These are phyloP conservation scores for Caenorhabditis auriculariae DNA, from an alignment of 2,888 invertebrate species.

Conservation along the genomic window DNA sequence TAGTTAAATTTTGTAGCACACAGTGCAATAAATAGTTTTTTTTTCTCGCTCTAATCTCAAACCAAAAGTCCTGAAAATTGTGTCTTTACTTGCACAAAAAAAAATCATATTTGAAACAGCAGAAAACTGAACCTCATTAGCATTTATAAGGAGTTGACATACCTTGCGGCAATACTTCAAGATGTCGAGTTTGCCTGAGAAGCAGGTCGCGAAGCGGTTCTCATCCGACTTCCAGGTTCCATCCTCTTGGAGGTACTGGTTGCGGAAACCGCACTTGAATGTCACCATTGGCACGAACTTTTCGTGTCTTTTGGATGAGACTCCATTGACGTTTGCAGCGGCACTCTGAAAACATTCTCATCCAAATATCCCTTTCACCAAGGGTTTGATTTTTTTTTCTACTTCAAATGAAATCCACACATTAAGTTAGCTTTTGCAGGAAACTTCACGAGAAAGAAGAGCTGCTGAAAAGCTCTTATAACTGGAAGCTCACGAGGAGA, in stretches of 20 bases:
- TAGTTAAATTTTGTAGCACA: too few species aligned
- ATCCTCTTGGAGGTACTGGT: slow-evolving; percentile 55
- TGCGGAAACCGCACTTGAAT: slow-evolving; percentile 62
- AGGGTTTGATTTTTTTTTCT: neutral
- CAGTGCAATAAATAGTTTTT: too few species aligned
- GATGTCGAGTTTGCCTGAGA: slow-evolving; percentile 62
- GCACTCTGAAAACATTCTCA: slow-evolving; percentile 16
- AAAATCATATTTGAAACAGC: too few species aligned
- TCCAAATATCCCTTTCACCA: neutral
- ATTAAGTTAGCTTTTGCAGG: too few species aligned
- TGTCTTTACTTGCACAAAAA: neutral
- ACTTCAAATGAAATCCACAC: too few species aligned
- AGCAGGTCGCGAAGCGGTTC: slow-evolving; percentile 57
- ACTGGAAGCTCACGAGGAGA: too few species aligned
- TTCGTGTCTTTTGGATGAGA: slow-evolving; percentile 46
- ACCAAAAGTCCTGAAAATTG: neutral
- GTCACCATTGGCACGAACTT: slow-evolving; percentile 62
- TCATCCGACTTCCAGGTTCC: slow-evolving; percentile 60
- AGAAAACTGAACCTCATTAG: too few species aligned
- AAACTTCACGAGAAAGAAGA: too few species aligned
- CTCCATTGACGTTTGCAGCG: slow-evolving; percentile 3
- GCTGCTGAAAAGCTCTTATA: too few species aligned
- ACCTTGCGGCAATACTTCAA: slow-evolving; percentile 63
- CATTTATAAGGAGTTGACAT: slow-evolving; percentile 1
- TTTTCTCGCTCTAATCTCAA: neutral